phyloP scores from a whole-genome alignment of 2,113 vertebrate genomes.

The Geothlypis trichas region DNA sequence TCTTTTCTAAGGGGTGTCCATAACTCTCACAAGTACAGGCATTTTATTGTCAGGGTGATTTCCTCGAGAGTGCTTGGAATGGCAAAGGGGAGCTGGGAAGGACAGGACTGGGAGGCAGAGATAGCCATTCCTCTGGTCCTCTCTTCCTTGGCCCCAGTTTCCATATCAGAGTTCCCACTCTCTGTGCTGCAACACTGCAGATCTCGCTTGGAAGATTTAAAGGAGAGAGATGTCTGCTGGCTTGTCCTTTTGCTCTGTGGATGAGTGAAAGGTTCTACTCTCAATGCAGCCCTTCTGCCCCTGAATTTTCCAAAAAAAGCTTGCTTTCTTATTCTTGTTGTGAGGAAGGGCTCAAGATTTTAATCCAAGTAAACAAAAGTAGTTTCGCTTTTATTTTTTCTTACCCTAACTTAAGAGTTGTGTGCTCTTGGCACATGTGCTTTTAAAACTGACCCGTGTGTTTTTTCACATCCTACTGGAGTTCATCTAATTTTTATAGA shows the following conservation, averaged over 20 bases:
- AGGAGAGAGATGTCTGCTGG: neutral
- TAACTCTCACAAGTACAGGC: neutral
- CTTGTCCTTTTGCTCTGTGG: neutral
- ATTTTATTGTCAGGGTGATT: neutral
- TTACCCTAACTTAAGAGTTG: neutral
- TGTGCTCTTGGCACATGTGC: rapidly evolving
- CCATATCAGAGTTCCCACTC: neutral
- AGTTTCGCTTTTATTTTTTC: neutral
- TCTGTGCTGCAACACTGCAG: rapidly evolving
- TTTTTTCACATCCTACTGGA: neutral
- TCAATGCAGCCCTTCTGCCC: neutral
- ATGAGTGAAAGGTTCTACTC: neutral
- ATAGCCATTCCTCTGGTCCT: neutral
- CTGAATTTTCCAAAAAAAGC: neutral
- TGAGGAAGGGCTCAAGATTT: neutral
- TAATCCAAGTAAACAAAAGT: neutral
- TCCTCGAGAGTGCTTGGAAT: neutral
- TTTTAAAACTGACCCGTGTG: neutral
- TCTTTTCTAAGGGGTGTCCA: rapidly evolving
- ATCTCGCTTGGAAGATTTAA: neutral
- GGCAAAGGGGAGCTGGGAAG: neutral
- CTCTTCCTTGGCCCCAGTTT: neutral
- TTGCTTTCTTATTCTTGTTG: neutral
- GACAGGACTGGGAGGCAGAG: neutral
- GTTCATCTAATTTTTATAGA: neutral